Evolutionary conservation across 2,113 vertebrate species (phyloP), one percentile per base, ranked within the genome.

Genomic region (Salvelinus fontinalis): DNA sequence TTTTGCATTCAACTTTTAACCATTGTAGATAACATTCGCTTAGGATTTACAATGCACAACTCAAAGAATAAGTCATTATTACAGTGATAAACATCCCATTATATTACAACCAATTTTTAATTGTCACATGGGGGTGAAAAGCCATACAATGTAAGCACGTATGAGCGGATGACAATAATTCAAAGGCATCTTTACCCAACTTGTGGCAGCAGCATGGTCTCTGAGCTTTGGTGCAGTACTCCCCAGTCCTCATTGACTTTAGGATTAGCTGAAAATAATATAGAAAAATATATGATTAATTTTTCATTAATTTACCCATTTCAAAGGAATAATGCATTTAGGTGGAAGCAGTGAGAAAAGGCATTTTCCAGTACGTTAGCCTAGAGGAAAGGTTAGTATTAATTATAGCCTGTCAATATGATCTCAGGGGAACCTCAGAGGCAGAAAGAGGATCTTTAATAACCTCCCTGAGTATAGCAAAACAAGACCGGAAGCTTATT

Each of bases 211-310:
- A 89, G 90, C 89, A 93, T 91, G 92, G 93, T 89, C 92, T 94
- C 90, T 89, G 83, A 87, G 89, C 91, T 93, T 89, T 89, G 90
- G 86, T 91, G 93, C 90, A 93, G 93, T 92, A 89, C 85, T 88
- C 34, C 6, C 6, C 34, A 34, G 34, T 98, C 94, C 90, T 92
- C 92, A 91, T 98, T 98, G 93, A 97, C 96, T 94, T 94, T 94
- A 91, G 96, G 97, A 95, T 97, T 97, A 96, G 88, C 92, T 98
- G 93, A 91, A 93, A 78, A 93, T 94, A 94, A 93, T 93, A 94
- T 93, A 85, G 83, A 81, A 88, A 91, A 92, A 48, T 92, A 93
- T 95, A 93, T 82, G 83, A 89, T 95, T 95, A 95, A 96, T 95
- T 95, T 18, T 16, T 14, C 9, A 14, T 54, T 54, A 11, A 44